Base-by-base conservation (phyloP, 2,888 invertebrate species). In the Mechanitis messenoides region DNA sequence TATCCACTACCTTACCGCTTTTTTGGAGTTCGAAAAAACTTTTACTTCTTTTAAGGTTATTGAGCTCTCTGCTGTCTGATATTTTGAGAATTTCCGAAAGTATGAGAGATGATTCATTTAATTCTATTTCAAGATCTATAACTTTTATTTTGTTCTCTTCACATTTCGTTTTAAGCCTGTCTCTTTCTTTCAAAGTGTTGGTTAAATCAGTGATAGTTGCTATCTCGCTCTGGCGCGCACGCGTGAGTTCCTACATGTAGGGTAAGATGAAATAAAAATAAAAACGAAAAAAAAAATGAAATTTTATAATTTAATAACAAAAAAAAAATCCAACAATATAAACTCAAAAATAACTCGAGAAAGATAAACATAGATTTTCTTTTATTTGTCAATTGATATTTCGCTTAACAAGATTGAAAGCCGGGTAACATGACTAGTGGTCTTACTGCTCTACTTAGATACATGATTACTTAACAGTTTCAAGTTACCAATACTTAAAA, bases 1-100 rank as follows among this genome's bases (percentile, higher is more conserved):
- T 91, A 85, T 89, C 89, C 78, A 87, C 91, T 87, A 91, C 90
- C 90, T 90, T 91, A 90, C 91, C 90, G 84, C 90, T 91, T 80
- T 91, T 91, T 79, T 91, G 90, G 67, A 90, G 74, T 72, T 89
- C 90, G 69, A 87, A 87, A 75, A 84, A 87, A 74, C 87, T 89
- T 75, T 80, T 86, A 67, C 87, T 85, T 63, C 86, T 82, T 72
- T 87, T 87, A 63, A 89, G 82, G 60, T 76, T 76, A 62, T 72
- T 76, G 46, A 84, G 71, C 60, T 85, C 84, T 70, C 79, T 79
- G 62, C 85, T 80, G 68, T 87, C 84, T 33, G 89, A 84, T 79
- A 91, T 84, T 72, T 90, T 90, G 54, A 88, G 74, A 28, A 90
- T 77, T 72, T 91, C 91, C 53, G 89, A 87, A 59, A 91, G 73